phyloP scores from a whole-genome alignment of 2,888 invertebrate species.

The Caenorhabditis sp. region DNA sequence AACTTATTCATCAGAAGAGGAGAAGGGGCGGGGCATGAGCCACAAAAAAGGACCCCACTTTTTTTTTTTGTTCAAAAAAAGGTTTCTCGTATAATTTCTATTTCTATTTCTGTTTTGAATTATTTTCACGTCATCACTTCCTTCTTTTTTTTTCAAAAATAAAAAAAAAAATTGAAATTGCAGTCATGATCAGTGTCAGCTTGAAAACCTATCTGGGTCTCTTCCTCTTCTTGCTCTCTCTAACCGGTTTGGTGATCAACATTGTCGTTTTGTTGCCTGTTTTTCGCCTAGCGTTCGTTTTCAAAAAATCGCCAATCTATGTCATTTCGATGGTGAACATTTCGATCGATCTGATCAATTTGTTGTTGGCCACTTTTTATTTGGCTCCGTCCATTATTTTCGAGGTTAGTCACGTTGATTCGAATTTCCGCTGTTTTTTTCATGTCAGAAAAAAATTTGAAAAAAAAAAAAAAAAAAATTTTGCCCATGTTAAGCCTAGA shows the following conservation, averaged over 20 bases:
- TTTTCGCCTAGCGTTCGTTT: constrained; percentile 20
- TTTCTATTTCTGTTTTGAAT: no score
- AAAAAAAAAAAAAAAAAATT: no score
- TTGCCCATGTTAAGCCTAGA: no score
- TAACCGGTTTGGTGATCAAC: constrained; percentile 21
- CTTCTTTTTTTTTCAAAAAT: no score
- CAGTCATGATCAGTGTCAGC: constrained; percentile 8
- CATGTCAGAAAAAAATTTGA: no score
- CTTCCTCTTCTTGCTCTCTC: constrained; percentile 12
- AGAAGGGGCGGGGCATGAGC: no score
- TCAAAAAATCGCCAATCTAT: constrained; percentile 35
- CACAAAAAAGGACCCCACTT: no score
- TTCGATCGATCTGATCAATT: constrained; percentile 20
- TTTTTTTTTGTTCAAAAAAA: no score
- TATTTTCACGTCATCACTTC: no score
- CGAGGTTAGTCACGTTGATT: constrained; percentile 12
- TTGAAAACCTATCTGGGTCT: constrained; percentile 21
- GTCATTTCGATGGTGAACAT: constrained; percentile 39
- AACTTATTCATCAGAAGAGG: no score
- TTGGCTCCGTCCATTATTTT: constrained; percentile 30
- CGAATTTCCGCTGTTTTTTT: no score
- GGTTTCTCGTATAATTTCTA: no score
- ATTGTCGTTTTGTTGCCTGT: constrained; percentile 28
- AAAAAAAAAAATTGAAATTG: neutral
- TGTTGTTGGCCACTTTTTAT: constrained; percentile 23